These are phyloP conservation scores for Ptilodon capucinus DNA, from an alignment of 2,888 invertebrate species.

Conservation along the genomic window DNA sequence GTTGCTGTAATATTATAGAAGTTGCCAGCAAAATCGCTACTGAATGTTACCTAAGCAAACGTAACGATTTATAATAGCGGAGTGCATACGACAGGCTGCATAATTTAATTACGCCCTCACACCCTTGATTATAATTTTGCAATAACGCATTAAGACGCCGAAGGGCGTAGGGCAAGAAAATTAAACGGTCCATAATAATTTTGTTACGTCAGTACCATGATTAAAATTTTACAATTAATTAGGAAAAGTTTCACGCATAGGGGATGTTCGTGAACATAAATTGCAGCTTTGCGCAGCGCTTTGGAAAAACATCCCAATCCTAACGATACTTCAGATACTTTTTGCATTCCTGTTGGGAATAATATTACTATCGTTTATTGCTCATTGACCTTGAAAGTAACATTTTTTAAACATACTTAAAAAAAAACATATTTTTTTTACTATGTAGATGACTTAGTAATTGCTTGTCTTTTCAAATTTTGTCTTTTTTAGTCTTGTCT, in stretches of 20 bases:
- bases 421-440: no score
- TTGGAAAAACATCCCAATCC: slow-evolving; percentile 25
- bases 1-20: slow-evolving; percentile 37
- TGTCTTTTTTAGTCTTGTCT: no score
- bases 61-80: slow-evolving; percentile 69
- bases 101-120: slow-evolving; percentile 79
- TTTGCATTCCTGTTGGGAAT: neutral
- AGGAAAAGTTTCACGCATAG: slow-evolving; percentile 65
- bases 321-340: slow-evolving; percentile 26
- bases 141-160: slow-evolving; percentile 76
- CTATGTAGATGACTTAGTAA: no score
- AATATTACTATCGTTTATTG: no score
- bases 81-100: slow-evolving; percentile 81
- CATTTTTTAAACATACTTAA: no score
- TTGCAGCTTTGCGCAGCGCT: slow-evolving; percentile 40
- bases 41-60: slow-evolving; percentile 59
- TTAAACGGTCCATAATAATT: slow-evolving; percentile 80
- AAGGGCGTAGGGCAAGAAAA: slow-evolving; percentile 72
- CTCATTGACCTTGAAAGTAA: no score
- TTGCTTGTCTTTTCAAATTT: no score
- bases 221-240: slow-evolving; percentile 80
- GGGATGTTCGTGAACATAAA: slow-evolving; percentile 51
- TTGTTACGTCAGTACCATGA: slow-evolving; percentile 74
- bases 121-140: slow-evolving; percentile 81
- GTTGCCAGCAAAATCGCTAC: slow-evolving; percentile 5